A percentile compares a stretch with the other conserved stretches of the same genome.
These are phyloP conservation scores for Ophioderma brevispina DNA, from an alignment of 35 echinoderm and acorn worm species.

Conservation along the genomic window DNA sequence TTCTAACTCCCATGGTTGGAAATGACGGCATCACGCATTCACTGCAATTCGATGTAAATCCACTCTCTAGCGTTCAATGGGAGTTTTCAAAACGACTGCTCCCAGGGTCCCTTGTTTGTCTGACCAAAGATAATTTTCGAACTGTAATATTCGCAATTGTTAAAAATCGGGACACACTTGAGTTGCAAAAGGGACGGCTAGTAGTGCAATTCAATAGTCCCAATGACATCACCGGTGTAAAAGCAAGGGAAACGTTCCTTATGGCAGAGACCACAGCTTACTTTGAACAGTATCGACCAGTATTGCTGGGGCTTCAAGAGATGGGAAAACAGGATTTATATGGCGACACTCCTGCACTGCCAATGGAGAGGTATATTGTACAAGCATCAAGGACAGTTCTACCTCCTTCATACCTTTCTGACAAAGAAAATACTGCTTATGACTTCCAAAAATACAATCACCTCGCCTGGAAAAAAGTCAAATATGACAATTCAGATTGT, in stretches of 20 bases:
- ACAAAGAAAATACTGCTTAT: background rate
- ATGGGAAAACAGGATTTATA: slow-evolving; percentile 47
- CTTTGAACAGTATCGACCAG: slow-evolving; percentile 95
- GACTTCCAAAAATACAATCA: no score
- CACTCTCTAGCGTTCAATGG: slow-evolving; percentile 62
- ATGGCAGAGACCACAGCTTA: slow-evolving; percentile 97
- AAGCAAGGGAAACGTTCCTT: slow-evolving; percentile 34
- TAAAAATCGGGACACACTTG: slow-evolving; percentile 59
- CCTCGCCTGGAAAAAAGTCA: no score
- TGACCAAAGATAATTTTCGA: slow-evolving; percentile 80
- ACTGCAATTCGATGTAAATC: slow-evolving; percentile 47
- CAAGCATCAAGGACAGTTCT: slow-evolving; percentile 1
- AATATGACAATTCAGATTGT: background rate
- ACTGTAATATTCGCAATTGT: slow-evolving; percentile 81
- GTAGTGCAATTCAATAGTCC: slow-evolving; percentile 63
- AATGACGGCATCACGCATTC: slow-evolving; percentile 55
- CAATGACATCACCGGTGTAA: background rate
- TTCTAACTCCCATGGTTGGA: slow-evolving; percentile 47
- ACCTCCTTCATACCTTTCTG: background rate
- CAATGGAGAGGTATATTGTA: slow-evolving; percentile 33
- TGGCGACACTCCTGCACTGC: slow-evolving; percentile 51
- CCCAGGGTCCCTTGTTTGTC: slow-evolving; percentile 82
- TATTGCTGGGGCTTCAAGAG: slow-evolving; percentile 72
- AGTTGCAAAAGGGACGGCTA: slow-evolving; percentile 68
- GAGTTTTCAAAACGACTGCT: slow-evolving; percentile 60